Evolutionary conservation across 2,888 invertebrate species (phyloP), one percentile per base, ranked within the genome.

Genomic region (Agrochola lychnidis): DNA sequence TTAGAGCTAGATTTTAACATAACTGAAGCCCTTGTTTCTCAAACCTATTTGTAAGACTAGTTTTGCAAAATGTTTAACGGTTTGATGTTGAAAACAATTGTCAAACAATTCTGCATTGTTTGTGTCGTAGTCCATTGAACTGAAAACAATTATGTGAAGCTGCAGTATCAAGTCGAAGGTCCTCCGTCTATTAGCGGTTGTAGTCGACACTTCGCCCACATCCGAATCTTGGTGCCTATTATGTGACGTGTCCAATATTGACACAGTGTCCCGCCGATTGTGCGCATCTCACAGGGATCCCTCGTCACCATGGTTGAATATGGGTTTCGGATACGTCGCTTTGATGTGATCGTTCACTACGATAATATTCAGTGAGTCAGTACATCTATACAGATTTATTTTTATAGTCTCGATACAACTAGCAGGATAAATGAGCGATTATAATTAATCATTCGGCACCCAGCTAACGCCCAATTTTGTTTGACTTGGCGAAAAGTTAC

Each of bases 401-500:
- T 83, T 83, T 85, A 86, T 30, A 14, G 53, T 59, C 36, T 61
- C 63, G 72, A 68, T 76, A 79, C 73, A 79, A 77, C 79, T 76
- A 84, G 74, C 74, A 25, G 66, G 89, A 90, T 90, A 91, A 90
- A 76, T 87, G 81, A 90, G 90, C 88, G 90, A 91, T 93, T 94
- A 96, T 82, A 82, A 82, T 96, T 94, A 95, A 96, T 95, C 93
- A 94, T 90, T 89, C 88, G 85, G 85, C 86, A 89, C 90, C 86
- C 85, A 90, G 91, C 93, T 86, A 91, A 92, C 91, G 89, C 91
- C 90, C 89, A 91, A 94, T 94, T 94, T 93, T 95, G 95, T 96
- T 95, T 96, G 94, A 94, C 93, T 95, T 95, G 88, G 94, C 93
- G 89, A 93, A 95, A 96, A 95, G 91, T 95, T 96, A 88, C 86